Evolutionary conservation across 2,113 vertebrate species (phyloP).

Genomic region (Marcusenius ussheri): DNA sequence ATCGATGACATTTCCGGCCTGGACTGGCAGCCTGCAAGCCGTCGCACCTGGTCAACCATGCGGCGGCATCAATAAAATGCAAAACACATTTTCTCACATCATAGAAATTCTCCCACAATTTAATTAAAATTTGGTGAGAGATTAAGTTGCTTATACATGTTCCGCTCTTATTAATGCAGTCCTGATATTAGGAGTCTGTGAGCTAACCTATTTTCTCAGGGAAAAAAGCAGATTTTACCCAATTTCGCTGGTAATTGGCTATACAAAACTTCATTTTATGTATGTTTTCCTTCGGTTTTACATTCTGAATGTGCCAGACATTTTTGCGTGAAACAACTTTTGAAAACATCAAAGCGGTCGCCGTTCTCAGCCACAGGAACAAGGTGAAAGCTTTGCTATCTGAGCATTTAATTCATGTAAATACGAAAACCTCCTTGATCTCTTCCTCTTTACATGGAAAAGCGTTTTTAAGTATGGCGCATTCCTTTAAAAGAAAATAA

Average conservation of each 20-base stretch:
- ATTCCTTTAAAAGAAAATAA: neutral
- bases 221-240: neutral
- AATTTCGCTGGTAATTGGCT: neutral
- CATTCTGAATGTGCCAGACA: neutral
- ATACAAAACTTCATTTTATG: neutral
- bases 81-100: neutral
- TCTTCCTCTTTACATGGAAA: neutral
- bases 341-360: constrained; percentile 1
- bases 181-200: neutral
- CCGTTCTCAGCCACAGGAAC: neutral
- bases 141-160: neutral
- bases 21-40: neutral
- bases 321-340: constrained; percentile 3
- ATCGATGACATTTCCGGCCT: neutral
- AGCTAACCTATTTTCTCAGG: neutral
- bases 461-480: neutral
- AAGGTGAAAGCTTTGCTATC: neutral
- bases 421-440: neutral
- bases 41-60: neutral
- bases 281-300: neutral
- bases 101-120: neutral
- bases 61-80: neutral
- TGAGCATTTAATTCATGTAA: neutral
- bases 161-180: neutral
- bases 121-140: neutral